Evolutionary conservation across 2,888 invertebrate species (phyloP).

Genomic region (Frankliniella fusca): DNA sequence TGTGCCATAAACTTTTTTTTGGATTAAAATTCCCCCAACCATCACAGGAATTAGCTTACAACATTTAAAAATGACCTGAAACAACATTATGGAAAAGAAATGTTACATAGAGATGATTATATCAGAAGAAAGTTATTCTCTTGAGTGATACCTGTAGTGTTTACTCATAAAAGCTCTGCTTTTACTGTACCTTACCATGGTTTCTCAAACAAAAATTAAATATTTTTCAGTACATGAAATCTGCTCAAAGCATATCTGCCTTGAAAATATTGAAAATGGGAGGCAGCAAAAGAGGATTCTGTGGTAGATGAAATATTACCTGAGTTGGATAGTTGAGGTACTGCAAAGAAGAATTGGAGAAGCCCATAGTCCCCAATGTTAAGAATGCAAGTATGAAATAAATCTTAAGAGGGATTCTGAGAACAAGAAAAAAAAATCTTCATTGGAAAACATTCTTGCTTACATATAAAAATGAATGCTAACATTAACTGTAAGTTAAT

Average conservation of each 20-base stretch:
- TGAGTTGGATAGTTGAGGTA: conserved; percentile 96
- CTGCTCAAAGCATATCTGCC: no score
- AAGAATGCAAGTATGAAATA: conserved; percentile 79
- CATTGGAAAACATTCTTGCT: conserved; percentile 16
- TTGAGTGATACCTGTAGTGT: no score
- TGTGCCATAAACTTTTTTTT: conserved; percentile 78
- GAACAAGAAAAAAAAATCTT: conserved; percentile 46
- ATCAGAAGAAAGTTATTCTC: no score
- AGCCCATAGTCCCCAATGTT: conserved; percentile 92
- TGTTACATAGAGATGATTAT: no score
- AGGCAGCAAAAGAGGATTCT: no score
- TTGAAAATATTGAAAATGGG: no score
- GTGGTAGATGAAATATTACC: conserved; percentile 39
- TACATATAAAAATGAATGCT: conserved; percentile 5
- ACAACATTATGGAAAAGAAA: conserved; percentile 1
- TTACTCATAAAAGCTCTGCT: no score
- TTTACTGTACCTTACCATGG: no score
- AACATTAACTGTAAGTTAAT: no score
- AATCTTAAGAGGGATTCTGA: conserved; percentile 75
- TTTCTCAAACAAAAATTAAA: no score
- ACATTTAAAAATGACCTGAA: conserved; percentile 86
- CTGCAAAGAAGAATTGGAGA: conserved; percentile 89
- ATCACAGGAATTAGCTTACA: conserved; percentile 95
- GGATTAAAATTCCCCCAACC: conserved; percentile 87
- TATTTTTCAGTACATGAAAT: no score